Base-by-base conservation (phyloP, 2,113 vertebrate species). In the Urocolius indicus region DNA sequence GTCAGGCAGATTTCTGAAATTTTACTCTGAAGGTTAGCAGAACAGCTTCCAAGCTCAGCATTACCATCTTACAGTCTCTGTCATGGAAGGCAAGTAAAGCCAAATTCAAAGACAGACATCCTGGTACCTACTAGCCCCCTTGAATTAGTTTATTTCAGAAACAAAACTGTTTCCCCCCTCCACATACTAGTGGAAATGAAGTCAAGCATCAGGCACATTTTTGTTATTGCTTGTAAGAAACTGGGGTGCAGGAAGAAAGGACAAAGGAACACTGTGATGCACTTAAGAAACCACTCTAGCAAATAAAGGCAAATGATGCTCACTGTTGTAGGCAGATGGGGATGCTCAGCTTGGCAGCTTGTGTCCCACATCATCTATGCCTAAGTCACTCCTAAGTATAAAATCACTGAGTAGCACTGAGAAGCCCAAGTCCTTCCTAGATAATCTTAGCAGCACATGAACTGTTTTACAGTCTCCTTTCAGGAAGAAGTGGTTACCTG, bases 1-100 rank as follows among this genome's bases (percentile, higher is more conserved):
- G 45, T 75, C 80, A 87, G 65, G 69, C 30, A 59, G 14, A 68
- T 34, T 62, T 68, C 66, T 78, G 69, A 75, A 87, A 75, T 82
- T n/a, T 57, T 41, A 72, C 52, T 65, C 48, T 79, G 32, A 85
- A 87, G 63, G 36, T 74, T 79, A 69, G 57, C 68, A 71, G 49
- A 92, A 54, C 49, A 69, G 22, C 22, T 87, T 81, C 65, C 0
- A 2, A 84, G 45, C n/a, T 75, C 36, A 46, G 41, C 46, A 77
- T 36, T 0, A 2, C 52, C 29, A 6, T 10, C 24, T 34, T 48
- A 43, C 43, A n/a, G 13, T 22, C 17, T 41, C 62, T 75, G 26
- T 48, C 54, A 89, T 59, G 24, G 46, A 75, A 72, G 23, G 10
- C 1, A 5, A 62, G 15, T 51, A 73, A 72, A 84, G 55, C 9